phyloP scores from a whole-genome alignment of 2,888 invertebrate species.

The Stomorhina lunata region DNA sequence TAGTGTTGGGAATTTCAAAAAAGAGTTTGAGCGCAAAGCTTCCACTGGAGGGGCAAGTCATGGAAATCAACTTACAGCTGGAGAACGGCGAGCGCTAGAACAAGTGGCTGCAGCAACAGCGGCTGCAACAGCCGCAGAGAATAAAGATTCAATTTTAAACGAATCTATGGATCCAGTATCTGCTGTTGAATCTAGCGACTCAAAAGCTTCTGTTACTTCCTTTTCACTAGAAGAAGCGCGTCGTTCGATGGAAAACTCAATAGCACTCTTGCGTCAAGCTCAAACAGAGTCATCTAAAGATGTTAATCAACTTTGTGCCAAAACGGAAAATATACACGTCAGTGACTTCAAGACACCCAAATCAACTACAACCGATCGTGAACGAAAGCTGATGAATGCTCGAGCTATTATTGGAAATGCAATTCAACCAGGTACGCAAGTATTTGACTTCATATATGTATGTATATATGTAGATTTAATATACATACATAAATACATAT shows the following conservation, averaged over 20 bases:
- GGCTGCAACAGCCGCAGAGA: constrained; percentile 55
- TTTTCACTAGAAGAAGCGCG: constrained; percentile 82
- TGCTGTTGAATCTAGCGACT: constrained; percentile 81
- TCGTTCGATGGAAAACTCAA: constrained; percentile 84
- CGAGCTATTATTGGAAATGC: constrained; percentile 87
- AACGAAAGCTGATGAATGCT: constrained; percentile 84
- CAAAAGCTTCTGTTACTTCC: constrained; percentile 81
- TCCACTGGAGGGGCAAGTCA: constrained; percentile 82
- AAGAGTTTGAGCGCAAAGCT: constrained; percentile 91
- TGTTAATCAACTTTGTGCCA: constrained; percentile 78
- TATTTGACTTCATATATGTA: not conserved
- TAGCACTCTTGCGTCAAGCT: constrained; percentile 82
- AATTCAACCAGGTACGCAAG: constrained; percentile 81
- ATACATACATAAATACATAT: not conserved
- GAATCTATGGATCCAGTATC: constrained; percentile 12
- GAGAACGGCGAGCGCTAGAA: constrained; percentile 74
- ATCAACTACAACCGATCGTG: constrained; percentile 80
- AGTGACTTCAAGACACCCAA: constrained; percentile 68
- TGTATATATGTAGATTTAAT: not conserved
- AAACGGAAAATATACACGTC: constrained; percentile 78
- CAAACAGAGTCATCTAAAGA: constrained; percentile 79
- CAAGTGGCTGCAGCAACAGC: constrained; percentile 74
- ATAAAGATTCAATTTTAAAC: constrained; percentile 56
- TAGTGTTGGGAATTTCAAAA: constrained; percentile 92
- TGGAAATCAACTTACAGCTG: constrained; percentile 75